A percentile compares a stretch with the other conserved stretches of the same genome.
phyloP scores from a whole-genome alignment of 2,797 vertebrate species.

The Pangasius djambal region DNA sequence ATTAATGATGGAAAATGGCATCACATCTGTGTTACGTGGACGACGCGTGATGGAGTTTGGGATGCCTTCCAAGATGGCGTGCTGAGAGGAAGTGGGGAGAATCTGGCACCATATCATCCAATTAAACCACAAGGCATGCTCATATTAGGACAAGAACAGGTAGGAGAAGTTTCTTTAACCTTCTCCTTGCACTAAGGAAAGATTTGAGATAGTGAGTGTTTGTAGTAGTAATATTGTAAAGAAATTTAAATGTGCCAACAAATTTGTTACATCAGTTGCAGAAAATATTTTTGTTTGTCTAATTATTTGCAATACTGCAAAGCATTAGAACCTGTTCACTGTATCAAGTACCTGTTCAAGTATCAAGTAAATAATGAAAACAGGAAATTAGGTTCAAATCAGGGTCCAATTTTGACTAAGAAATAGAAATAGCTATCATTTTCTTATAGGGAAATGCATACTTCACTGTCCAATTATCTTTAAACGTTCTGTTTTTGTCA shows the following conservation, averaged over 20 bases:
- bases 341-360: not conserved
- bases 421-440: not conserved
- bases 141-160: constrained; percentile 97
- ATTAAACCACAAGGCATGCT: constrained; percentile 94
- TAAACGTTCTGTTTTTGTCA: not conserved
- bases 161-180: constrained; percentile 57
- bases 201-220: not conserved
- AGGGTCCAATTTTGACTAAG: not conserved
- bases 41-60: constrained; percentile 95
- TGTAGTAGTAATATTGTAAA: not conserved
- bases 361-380: not conserved
- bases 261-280: not conserved
- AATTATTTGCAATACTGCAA: not conserved
- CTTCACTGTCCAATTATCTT: not conserved
- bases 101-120: constrained; percentile 93
- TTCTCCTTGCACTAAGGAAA: not conserved
- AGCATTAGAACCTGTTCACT: not conserved
- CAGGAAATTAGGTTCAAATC: too few species aligned
- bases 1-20: constrained; percentile 98
- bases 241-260: not conserved
- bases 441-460: not conserved
- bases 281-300: not conserved
- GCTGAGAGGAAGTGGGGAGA: constrained; percentile 90
- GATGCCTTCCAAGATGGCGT: constrained; percentile 96
- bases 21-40: constrained; percentile 96